Evolutionary conservation across 1,140 invertebrate genomes (phyloP), one percentile per base, ranked within the genome.

Genomic region (Sitodiplosis mosellana): DNA sequence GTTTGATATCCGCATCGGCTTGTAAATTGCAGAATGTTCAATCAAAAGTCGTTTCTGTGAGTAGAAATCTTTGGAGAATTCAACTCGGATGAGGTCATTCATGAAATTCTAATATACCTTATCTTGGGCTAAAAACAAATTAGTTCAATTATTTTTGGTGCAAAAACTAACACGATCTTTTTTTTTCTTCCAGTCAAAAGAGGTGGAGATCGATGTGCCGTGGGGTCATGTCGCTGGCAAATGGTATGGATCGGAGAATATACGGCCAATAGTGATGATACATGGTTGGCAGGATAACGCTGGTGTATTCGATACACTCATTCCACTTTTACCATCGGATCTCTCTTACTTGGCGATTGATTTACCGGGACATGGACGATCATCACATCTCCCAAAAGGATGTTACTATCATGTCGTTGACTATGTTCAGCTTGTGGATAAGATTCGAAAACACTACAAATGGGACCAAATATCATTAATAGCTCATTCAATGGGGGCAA

Each of bases 251-350:
- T 69, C 69, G 3, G 67, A 65, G 11, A 56, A 71, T 34, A 65
- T 68, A 2, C 62, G 70, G 21, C 81, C 81, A 0, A 73, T 84
- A 22, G 54, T 86, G 17, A 71, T 74, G 0, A 49, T 85, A 12
- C 83, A 87, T 57, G 83, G 82, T 1, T 83, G 14, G 62, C 72
- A 7, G 79, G 72, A 50, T 81, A 80, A 59, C 66, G 74, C 60
- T 83, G 80, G 75, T 2, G 76, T 76, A 1, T 86, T 82, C 65
- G 80, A 85, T 59, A 66, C 69, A 1, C 56, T 86, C 10, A 72
- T 75, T 17, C 77, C 78, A 14, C 55, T 77, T 20, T 56, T 86
- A 34, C 66, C 69, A 7, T 55, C 67, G 14, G 61, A 80, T 52
- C 54, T 73, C 2, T 67, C 74, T 5, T 69, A 81, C 49, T 56